Evolutionary conservation across 2,113 vertebrate genomes (phyloP).

Genomic region (Sphaerodactylus townsendi): DNA sequence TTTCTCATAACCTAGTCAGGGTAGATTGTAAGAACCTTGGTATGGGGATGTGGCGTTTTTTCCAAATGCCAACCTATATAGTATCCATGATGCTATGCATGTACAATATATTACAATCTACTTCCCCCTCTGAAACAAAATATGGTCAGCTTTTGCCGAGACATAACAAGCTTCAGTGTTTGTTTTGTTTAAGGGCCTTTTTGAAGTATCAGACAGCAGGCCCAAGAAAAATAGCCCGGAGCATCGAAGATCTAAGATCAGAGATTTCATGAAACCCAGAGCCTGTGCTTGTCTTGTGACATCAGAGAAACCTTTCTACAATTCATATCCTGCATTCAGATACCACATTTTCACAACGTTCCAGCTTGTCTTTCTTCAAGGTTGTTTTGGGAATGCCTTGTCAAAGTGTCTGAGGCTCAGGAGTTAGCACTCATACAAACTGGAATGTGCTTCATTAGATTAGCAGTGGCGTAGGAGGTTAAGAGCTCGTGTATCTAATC

Average conservation of each 20-base stretch:
- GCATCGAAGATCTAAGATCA: background rate
- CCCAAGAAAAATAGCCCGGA: conserved; percentile 17
- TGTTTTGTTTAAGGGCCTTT: too few relatives aligned
- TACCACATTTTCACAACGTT: conserved; percentile 27
- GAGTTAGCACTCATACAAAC: conserved; percentile 4
- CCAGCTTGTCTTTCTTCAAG: background rate
- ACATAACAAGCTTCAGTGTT: too few relatives aligned
- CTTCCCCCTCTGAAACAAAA: too few relatives aligned
- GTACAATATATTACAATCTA: too few relatives aligned
- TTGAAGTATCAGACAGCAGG: background rate
- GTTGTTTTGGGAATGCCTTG: conserved; percentile 25
- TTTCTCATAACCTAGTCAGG: too few relatives aligned
- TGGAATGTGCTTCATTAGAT: background rate
- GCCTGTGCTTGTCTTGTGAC: background rate
- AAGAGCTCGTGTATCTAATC: too few relatives aligned
- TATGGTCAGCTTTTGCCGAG: too few relatives aligned
- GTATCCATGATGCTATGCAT: too few relatives aligned
- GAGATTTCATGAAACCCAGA: background rate
- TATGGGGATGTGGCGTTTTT: too few relatives aligned
- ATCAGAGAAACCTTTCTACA: conserved; percentile 28
- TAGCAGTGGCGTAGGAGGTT: too few relatives aligned
- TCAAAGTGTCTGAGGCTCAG: conserved; percentile 4
- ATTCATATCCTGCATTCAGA: conserved; percentile 7
- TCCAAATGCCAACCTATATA: too few relatives aligned
- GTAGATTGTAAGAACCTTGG: too few relatives aligned